These are phyloP conservation scores for Mythimna loreyi DNA, from an alignment of 2,888 invertebrate genomes.

Conservation along the genomic window DNA sequence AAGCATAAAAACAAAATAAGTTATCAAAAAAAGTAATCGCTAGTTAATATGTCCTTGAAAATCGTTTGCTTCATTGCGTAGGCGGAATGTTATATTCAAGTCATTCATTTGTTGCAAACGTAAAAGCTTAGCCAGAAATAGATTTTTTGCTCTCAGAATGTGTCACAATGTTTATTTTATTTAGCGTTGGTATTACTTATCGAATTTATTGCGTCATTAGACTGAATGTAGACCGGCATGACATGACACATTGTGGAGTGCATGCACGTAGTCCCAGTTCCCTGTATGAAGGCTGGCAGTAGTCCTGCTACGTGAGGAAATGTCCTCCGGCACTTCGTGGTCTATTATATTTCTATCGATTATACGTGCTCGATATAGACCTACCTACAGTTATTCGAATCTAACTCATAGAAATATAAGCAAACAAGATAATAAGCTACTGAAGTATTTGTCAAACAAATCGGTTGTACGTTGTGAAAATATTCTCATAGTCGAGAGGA, in stretches of 20 bases:
- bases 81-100: conserved; percentile 8
- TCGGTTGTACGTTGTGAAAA: conserved; percentile 29
- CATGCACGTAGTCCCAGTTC: conserved; percentile 78
- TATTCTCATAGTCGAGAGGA: conserved; percentile 55
- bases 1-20: conserved; percentile 1
- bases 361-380: conserved; percentile 54
- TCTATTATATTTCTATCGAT: conserved; percentile 69
- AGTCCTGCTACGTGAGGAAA: conserved; percentile 78
- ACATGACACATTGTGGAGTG: conserved; percentile 75
- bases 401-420: conserved; percentile 34
- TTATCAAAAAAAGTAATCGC: conserved; percentile 4
- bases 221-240: conserved; percentile 62
- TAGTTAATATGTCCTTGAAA: conserved; percentile 32
- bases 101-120: conserved; percentile 23
- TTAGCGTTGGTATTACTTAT: conserved; percentile 39
- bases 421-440: conserved; percentile 28
- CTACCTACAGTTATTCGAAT: conserved; percentile 52
- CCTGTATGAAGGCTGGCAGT: conserved; percentile 78
- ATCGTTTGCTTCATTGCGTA: conserved; percentile 26
- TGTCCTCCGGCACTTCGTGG: conserved; percentile 69
- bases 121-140: conserved; percentile 27
- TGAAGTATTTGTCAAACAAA: conserved; percentile 45
- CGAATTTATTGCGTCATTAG: conserved; percentile 68
- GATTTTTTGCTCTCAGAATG: conserved; percentile 16
- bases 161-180: conserved; percentile 28